Base-by-base conservation (phyloP, 2,888 invertebrate genomes). In the Cheilosia pagana region DNA sequence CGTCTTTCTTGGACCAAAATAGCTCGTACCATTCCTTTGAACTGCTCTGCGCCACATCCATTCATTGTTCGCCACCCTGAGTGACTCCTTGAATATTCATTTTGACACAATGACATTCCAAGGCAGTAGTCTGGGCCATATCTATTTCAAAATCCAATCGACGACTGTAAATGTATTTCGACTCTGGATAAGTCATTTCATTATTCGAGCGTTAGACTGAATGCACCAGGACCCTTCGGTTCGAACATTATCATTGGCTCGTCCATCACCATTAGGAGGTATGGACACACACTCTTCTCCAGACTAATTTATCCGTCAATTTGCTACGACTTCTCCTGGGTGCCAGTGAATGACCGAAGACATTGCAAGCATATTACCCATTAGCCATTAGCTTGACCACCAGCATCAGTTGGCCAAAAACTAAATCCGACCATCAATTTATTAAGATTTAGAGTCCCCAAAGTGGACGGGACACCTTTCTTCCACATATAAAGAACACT, bases 361-460 rank as follows among this genome's bases (percentile, higher is more conserved):
- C 31, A 78, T 68, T 68, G 68, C 50, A 83, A 83, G 63, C 72
- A 77, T 68, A 77, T 83, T 63, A 53, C 35, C 79, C 68, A 77
- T 83, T 63, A 53, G 41, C 79, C 79, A 85, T 85, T 76, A 81
- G 67, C 52, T 85, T 71, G 67, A 55, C 50, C 70, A 53, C 41
- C 82, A 81, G 39, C 57, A 76, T 82, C 65, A 82, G 63, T 63
- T 71, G 63, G 75, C 70, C 78, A 78, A 75, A 68, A 83, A 78
- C 81, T 76, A 76, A 85, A 75, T 81, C 85, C 85, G 71, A 39
- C 75, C 71, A 85, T 79, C 85, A 70, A 85, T 85, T 85, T 81
- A 85, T 85, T 85, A 85, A 81, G 79, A 85, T 85, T 81, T 85
- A 85, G 76, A 71, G 75, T 55, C 39, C 48, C 63, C 39, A 71